Base-by-base conservation (phyloP, 2,797 vertebrate genomes). In the Heliangelus exortis region DNA sequence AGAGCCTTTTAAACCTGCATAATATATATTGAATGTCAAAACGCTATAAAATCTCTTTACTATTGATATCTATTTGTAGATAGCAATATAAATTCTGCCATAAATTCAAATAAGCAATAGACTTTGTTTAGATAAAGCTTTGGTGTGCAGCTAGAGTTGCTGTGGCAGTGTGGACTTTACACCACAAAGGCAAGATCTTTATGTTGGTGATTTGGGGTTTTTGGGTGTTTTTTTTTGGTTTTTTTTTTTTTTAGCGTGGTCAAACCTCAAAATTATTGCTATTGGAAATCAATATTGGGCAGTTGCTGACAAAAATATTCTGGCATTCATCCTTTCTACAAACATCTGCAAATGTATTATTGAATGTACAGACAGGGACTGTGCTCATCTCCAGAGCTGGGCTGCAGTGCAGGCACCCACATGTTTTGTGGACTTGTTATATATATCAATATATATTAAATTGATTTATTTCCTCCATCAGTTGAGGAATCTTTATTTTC, bases 1-100 rank as follows among this genome's bases (percentile, higher is more conserved):
- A 92, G 90, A 97, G 78, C 73, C 83, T 95, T 97, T 97, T 96
- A 97, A 97, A 97, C 91, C 88, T 96, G 75, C 55, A 63, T 94
- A 95, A 94, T 75, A 90, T 75, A 90, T 61, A 93, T 68, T 73
- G 91, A 95, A 96, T 54, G 79, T 96, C 96, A 96, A 90, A 96
- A 93, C 3, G 20, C 87, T 96, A 75, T 96, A 95, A 97, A 97
- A 97, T 95, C 82, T 93, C 87, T 97, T 97, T 95, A 93, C 96
- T 96, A 93, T 97, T 96, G 94, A 95, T 97, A 97, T 92, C 89
- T 97, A 87, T 93, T 96, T 96, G 96, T 95, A 97, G 93, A 95
- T 89, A 89, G 82, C 68, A 68, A 71, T 71, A 90, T 90, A 95
- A 97, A 92, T 93, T 71, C 66, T 89, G 41, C 66, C 61, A 74